Evolutionary conservation across 2,113 vertebrate species (phyloP).

Genomic region (Forbesichthys papilliferus): DNA sequence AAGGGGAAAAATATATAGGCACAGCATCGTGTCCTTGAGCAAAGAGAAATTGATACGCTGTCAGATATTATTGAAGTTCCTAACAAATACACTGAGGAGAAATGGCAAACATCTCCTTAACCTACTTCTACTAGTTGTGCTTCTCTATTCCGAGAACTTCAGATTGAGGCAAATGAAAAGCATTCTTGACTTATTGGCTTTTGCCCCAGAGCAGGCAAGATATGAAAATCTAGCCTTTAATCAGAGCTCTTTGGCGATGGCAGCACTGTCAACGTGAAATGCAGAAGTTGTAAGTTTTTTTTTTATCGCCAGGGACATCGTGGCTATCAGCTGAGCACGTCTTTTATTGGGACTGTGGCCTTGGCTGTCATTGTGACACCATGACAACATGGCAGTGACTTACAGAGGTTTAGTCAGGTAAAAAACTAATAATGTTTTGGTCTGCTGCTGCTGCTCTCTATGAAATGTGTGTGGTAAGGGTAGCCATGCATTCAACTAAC

Average conservation of each 20-base stretch:
- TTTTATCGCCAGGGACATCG: too few species aligned
- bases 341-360: background rate
- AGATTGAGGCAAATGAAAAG: slow-evolving; percentile 2
- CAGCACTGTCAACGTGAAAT: background rate
- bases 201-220: background rate
- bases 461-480: background rate
- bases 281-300: background rate
- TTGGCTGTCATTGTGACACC: background rate
- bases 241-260: background rate
- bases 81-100: slow-evolving; percentile 50
- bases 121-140: slow-evolving; percentile 48
- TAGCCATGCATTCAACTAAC: too few species aligned
- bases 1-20: slow-evolving; percentile 29
- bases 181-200: background rate
- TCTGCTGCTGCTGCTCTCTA: background rate
- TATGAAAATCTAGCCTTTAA: background rate
- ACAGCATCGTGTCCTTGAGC: slow-evolving; percentile 56
- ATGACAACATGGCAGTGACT: background rate
- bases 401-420: background rate
- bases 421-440: background rate
- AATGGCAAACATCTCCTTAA: slow-evolving; percentile 41
- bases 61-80: slow-evolving; percentile 66
- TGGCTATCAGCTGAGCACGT: background rate
- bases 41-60: slow-evolving; percentile 61
- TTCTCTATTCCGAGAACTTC: slow-evolving; percentile 37